phyloP scores from a whole-genome alignment of 2,113 vertebrate genomes.

The Thamnaconus septentrionalis region DNA sequence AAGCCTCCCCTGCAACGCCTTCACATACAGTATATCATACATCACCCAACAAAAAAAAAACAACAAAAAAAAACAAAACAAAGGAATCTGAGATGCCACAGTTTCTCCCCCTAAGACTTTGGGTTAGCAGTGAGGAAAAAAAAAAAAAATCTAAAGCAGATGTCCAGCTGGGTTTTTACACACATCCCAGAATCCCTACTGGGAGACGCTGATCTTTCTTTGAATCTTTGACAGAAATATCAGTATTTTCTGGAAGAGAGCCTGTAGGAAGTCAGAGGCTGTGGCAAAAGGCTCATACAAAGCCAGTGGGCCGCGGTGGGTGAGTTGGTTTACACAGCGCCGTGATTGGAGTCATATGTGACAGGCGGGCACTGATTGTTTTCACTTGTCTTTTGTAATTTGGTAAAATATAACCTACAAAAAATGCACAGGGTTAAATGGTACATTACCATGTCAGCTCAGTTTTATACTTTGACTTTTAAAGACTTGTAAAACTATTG shows the following conservation, averaged over 20 bases:
- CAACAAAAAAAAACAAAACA: neutral
- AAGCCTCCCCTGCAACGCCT: too few species aligned
- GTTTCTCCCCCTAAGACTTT: neutral
- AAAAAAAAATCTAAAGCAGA: constrained; percentile 42
- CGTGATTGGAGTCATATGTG: too few species aligned
- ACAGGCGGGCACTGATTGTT: too few species aligned
- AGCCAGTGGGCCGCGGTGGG: too few species aligned
- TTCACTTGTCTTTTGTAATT: too few species aligned
- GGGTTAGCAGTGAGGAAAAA: neutral
- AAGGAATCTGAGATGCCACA: neutral
- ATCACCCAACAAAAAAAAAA: too few species aligned
- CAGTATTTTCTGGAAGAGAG: neutral
- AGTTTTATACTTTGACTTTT: too few species aligned
- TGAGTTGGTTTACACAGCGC: too few species aligned
- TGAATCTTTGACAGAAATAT: neutral
- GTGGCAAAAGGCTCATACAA: neutral
- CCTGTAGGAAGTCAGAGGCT: neutral
- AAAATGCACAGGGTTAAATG: too few species aligned
- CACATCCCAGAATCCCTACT: constrained; percentile 3
- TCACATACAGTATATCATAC: too few species aligned
- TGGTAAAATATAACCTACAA: too few species aligned
- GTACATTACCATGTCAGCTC: too few species aligned
- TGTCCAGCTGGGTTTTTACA: constrained; percentile 27
- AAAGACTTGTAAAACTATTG: neutral
- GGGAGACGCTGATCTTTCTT: neutral